Percentiles rank a stretch among this genome's conserved stretches.
Evolutionary conservation across 2,113 vertebrate genomes (phyloP).

Genomic region (Callipepla californica): DNA sequence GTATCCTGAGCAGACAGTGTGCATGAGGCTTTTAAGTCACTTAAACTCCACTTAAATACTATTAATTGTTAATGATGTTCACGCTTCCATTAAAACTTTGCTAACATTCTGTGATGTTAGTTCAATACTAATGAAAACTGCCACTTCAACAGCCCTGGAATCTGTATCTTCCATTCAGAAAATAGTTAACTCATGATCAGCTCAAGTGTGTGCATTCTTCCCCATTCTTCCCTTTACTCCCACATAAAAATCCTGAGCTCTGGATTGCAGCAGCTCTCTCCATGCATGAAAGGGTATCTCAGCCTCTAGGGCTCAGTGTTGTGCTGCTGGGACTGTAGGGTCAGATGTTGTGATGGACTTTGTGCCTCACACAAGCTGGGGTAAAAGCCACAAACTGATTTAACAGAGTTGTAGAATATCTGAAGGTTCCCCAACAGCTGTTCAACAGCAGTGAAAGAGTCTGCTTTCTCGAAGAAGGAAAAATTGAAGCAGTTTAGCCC

Average conservation of each 20-base stretch:
- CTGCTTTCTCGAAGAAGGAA: neutral
- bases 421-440: neutral
- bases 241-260: neutral
- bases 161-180: neutral
- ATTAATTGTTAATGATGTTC: constrained; percentile 51
- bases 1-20: neutral
- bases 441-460: neutral
- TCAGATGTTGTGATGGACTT: neutral
- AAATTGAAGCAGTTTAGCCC: neutral
- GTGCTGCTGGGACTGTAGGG: neutral
- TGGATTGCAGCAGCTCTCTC: neutral
- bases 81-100: constrained; percentile 4
- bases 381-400: neutral
- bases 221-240: neutral
- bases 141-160: neutral
- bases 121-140: constrained; percentile 3
- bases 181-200: neutral
- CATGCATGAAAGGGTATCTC: neutral
- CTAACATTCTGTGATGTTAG: constrained; percentile 4
- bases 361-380: neutral
- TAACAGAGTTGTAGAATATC: neutral
- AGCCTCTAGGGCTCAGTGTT: neutral
- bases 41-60: constrained; percentile 11
- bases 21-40: constrained; percentile 20
- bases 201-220: neutral